Evolutionary conservation across 2,113 vertebrate genomes (phyloP), one percentile per base, ranked within the genome.

Genomic region (Cottus gobio): DNA sequence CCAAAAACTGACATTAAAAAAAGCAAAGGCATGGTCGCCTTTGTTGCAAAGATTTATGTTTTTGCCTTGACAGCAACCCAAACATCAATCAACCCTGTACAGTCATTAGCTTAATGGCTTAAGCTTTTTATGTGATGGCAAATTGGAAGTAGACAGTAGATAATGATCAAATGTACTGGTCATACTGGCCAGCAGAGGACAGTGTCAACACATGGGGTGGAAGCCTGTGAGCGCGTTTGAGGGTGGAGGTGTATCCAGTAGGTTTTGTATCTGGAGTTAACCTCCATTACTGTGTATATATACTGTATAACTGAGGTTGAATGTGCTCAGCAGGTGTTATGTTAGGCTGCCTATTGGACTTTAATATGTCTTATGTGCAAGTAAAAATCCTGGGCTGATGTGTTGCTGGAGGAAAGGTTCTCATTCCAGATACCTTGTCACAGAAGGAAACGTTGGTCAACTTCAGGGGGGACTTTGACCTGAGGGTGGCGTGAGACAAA

Each of bases 101-200:
- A 7, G 1, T 31, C 22, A 16, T 36, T 22, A 39, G 10, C 18
- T 39, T 42, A 22, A 34, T 28, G n/a, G 9, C 15, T 64, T 18
- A 54, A 39, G 46, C 61, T n/a, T 28, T 28, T 12, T 54, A 48
- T 26, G 58, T 46, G 22, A 37, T 5, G 46, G 30, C 26, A 42
- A 64, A 31, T 16, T 31, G 20, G 34, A 42, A 7, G 22, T 7
- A 12, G 7, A n/a, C n/a, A 22, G 24, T 10, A 30, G 18, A 75
- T 65, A 15, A 54, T 56, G 30, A 66, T 18, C 5, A 44, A n/a
- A 63, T 12, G n/a, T 12, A 54, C 28, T 39, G 61, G 7, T 39
- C 44, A 26, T 11, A 13, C n/a, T 67, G 66, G 62, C 84, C 79
- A 79, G 79, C 52, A 86, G 75, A 75, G 79, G 75, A 70, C 84